Conservation (phyloP, 2,113 vertebrate species). For the Onychostruthus taczanowskii region DNA sequence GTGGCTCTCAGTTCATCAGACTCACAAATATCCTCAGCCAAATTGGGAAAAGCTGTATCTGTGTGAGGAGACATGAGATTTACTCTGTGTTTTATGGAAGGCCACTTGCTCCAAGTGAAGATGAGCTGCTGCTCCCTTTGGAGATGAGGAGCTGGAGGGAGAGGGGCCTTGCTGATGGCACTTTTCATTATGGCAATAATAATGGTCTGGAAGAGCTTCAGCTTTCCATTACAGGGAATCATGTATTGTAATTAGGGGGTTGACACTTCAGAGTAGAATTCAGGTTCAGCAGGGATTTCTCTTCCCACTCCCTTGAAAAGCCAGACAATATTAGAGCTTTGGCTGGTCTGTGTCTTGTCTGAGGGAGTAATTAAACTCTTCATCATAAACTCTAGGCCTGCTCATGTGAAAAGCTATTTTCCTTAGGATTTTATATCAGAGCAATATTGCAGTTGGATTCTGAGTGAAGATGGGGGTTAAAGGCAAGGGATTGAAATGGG, state of each 20-base stretch:
- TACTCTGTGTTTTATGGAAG: background rate
- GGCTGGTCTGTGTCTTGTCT: background rate
- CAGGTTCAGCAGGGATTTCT: background rate
- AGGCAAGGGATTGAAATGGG: background rate
- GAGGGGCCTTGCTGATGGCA: background rate
- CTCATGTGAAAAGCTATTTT: background rate
- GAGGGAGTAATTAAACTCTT: background rate
- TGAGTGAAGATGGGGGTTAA: background rate
- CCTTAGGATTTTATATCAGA: background rate
- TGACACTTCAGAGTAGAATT: background rate
- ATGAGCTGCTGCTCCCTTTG: background rate
- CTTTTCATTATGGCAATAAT: background rate
- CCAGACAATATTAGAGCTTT: background rate
- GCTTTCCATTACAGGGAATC: background rate
- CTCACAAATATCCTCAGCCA: background rate
- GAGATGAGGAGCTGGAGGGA: background rate
- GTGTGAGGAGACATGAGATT: fast-evolving
- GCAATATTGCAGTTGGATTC: background rate
- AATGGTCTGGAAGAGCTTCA: background rate
- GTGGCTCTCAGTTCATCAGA: background rate
- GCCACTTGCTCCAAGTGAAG: background rate
- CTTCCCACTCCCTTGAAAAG: background rate
- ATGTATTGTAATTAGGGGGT: background rate
- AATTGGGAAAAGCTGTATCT: fast-evolving
- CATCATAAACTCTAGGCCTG: background rate